These are phyloP conservation scores for Amorpha juglandis DNA, from an alignment of 2,888 invertebrate species.

Conservation along the genomic window DNA sequence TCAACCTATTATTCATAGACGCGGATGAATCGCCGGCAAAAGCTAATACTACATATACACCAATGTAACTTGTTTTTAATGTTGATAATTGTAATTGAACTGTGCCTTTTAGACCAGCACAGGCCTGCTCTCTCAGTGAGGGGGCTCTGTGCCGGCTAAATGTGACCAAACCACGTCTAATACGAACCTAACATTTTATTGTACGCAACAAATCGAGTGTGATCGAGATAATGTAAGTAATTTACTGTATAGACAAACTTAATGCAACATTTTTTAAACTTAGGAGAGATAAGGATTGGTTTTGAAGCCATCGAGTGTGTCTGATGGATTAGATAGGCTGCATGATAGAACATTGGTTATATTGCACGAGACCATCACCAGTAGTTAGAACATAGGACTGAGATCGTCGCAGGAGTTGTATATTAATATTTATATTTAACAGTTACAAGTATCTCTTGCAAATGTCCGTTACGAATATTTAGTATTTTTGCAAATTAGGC, in stretches of 20 bases:
- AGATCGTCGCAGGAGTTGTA: not conserved
- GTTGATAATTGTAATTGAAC: not conserved
- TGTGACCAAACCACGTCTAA: conserved; percentile 34
- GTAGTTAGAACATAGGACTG: conserved; percentile 47
- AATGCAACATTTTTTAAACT: conserved; percentile 61
- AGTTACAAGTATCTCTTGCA: conserved; percentile 11
- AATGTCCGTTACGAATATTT: conserved; percentile 7
- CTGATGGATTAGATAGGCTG: conserved; percentile 73
- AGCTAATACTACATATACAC: not conserved
- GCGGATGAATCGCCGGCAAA: conserved; percentile 6
- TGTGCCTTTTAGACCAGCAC: not conserved
- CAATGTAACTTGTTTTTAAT: not conserved
- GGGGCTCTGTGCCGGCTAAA: not conserved
- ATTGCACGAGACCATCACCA: conserved; percentile 68
- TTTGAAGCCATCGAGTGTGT: conserved; percentile 69
- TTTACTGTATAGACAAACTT: conserved; percentile 69
- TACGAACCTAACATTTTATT: conserved; percentile 64
- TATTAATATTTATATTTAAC: not conserved
- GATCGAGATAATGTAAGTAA: conserved; percentile 82
- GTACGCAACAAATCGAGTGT: conserved; percentile 74
- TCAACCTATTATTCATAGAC: not conserved
- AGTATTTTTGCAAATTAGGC: conserved; percentile 15
- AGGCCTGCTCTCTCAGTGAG: conserved; percentile 8
- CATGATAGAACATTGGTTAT: conserved; percentile 66
- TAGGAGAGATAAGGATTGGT: conserved; percentile 62